Conservation (phyloP, 2,797 vertebrate genomes). For the Coranthus polyacanthus region DNA sequence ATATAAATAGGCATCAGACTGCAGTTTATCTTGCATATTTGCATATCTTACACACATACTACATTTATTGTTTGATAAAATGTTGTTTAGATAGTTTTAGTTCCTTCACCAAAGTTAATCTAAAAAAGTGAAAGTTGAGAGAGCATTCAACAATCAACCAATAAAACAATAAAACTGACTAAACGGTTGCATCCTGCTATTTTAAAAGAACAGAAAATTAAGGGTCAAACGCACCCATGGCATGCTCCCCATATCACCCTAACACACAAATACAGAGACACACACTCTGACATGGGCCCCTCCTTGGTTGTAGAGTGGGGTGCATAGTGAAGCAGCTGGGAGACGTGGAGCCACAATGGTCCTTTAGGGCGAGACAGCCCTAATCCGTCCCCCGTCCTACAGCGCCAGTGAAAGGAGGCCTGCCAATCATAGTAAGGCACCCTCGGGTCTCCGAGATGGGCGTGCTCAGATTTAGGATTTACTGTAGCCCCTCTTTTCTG, state of each 20-base stretch:
- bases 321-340: constrained; percentile 80
- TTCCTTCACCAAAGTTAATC: no score
- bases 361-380: constrained; percentile 82
- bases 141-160: constrained; percentile 13
- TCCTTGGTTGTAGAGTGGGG: constrained; percentile 68
- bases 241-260: constrained; percentile 38
- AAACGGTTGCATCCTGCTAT: constrained; percentile 31
- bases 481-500: constrained; percentile 78
- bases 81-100: no score
- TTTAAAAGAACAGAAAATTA: constrained; percentile 51
- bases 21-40: no score
- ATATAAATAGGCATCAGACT: no score
- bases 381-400: constrained; percentile 83
- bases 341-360: constrained; percentile 82
- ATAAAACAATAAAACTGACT: constrained; percentile 17
- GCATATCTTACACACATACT: no score
- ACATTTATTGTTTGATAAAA: no score
- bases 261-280: constrained; percentile 14
- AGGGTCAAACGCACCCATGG: constrained; percentile 57
- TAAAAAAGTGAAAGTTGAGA: background rate
- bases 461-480: constrained; percentile 79
- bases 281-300: constrained; percentile 49
- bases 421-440: constrained; percentile 82
- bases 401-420: constrained; percentile 79
- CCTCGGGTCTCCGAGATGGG: constrained; percentile 79